Base-by-base conservation (phyloP, 2,888 invertebrate species). In the Conus canariensis region DNA sequence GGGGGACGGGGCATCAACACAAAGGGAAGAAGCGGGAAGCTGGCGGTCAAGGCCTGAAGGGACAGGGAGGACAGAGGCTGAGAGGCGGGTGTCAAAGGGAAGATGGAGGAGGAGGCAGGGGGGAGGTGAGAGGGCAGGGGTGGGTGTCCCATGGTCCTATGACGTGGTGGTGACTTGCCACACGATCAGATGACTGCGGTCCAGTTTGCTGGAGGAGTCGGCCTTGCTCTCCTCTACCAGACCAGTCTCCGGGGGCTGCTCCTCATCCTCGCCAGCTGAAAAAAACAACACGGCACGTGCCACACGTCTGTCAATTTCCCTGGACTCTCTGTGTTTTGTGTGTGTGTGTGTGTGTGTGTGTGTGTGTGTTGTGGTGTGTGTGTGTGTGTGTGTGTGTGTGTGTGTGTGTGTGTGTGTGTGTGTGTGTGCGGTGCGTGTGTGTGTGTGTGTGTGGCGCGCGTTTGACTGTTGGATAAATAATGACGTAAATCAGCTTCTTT, bases 151-250 rank as follows among this genome's bases (percentile, higher is more conserved):
- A 45, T 60, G 56, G 92, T 91, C 93, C 64, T 94, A 93, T 9
- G 74, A 22, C 58, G 93, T 92, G 87, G 90, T 92, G 87, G 94
- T 93, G 58, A 97, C 96, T 96, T 99, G 98, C 99, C 99, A 99
- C 94, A 99, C 98, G 94, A 99, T 98, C 93, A 99, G 97, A 97
- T 99, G 98, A 97, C 98, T 98, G 94, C 97, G 97, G 94, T 97
- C 97, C 89, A 97, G 97, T 95, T 97, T 97, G 92, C 96, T 96
- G 83, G 96, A 93, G 9, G 95, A 93, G n/a, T 94, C 93, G 80
- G 95, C 94, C 91, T 95, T 94, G 85, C 94, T 93, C 6, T 88
- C 80, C 30, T 88, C 87, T 59, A 88, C 83, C 3, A 89, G 25
- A 7, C 14, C 87, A 0, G 77, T 74, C 16, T 86, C 67, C 16